Conservation (phyloP, 2,797 vertebrate genomes). For the Microctenopoma lineatum region DNA sequence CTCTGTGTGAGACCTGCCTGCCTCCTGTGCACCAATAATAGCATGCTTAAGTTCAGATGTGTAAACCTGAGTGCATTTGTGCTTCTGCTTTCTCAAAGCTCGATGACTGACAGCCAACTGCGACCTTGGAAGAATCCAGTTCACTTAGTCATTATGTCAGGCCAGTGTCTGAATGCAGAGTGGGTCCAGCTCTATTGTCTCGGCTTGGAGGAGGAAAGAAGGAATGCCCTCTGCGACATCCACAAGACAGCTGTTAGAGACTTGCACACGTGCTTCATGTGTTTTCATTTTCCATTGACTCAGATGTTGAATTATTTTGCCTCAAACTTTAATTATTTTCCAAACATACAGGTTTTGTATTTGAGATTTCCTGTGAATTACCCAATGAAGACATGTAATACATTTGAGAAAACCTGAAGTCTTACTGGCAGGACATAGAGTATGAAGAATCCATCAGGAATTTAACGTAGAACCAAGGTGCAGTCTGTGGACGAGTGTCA, state of each 20-base stretch:
- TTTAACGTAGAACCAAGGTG: neutral
- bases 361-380: too few species aligned
- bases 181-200: conserved; percentile 25
- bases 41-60: neutral
- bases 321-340: neutral
- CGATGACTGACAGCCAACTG: conserved; percentile 5
- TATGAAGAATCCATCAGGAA: neutral
- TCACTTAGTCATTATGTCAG: conserved; percentile 26
- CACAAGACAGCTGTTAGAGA: conserved; percentile 22
- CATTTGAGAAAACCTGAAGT: neutral
- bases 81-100: conserved; percentile 28
- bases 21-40: neutral
- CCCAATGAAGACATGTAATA: neutral
- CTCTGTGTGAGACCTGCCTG: conserved; percentile 5
- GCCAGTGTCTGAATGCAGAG: conserved; percentile 48
- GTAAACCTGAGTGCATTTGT: neutral
- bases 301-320: neutral
- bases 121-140: conserved; percentile 62
- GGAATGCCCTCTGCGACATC: conserved; percentile 29
- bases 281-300: too few species aligned
- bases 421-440: neutral
- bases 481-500: neutral
- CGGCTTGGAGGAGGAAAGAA: neutral
- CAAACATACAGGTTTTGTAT: too few species aligned
- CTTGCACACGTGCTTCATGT: too few species aligned